phyloP scores from a whole-genome alignment of 2,113 vertebrate species.

The Albula goreensis region DNA sequence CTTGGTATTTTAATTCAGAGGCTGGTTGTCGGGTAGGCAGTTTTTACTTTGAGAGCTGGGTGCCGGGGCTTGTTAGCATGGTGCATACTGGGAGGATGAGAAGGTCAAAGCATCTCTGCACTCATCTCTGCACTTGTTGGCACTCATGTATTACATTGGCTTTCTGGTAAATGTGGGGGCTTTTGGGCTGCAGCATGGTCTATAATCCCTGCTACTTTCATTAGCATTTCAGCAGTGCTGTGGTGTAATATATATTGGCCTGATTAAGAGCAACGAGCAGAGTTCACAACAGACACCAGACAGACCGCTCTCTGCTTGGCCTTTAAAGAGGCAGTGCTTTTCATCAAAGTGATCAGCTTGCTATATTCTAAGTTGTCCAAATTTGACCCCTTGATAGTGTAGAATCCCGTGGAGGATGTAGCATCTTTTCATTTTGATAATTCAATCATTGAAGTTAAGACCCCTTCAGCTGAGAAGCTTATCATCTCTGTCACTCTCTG shows the following conservation, averaged over 20 bases:
- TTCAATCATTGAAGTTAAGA: too few relatives aligned
- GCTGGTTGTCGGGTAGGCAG: conserved; percentile 48
- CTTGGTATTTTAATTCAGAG: conserved; percentile 69
- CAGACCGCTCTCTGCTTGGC: background rate
- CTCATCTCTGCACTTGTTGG: background rate
- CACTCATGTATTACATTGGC: conserved; percentile 2
- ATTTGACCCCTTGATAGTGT: too few relatives aligned
- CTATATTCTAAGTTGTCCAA: background rate
- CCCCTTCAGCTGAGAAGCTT: too few relatives aligned
- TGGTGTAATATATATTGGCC: background rate
- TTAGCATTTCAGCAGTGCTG: background rate
- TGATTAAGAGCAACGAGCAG: background rate
- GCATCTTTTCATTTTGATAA: too few relatives aligned
- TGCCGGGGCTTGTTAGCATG: conserved; percentile 35
- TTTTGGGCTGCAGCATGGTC: background rate
- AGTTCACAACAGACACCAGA: background rate
- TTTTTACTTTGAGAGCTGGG: conserved; percentile 35
- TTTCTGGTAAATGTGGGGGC: background rate
- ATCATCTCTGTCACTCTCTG: too few relatives aligned
- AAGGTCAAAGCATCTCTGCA: too few relatives aligned
- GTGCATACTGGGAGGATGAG: background rate
- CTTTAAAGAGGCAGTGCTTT: background rate
- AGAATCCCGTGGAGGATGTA: too few relatives aligned
- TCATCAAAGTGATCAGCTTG: background rate
- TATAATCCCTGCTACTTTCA: conserved; percentile 13